A percentile compares a stretch with the other conserved stretches of the same genome.
phyloP scores from a whole-genome alignment of 1,140 invertebrate species.

The Drosophila dunni region DNA sequence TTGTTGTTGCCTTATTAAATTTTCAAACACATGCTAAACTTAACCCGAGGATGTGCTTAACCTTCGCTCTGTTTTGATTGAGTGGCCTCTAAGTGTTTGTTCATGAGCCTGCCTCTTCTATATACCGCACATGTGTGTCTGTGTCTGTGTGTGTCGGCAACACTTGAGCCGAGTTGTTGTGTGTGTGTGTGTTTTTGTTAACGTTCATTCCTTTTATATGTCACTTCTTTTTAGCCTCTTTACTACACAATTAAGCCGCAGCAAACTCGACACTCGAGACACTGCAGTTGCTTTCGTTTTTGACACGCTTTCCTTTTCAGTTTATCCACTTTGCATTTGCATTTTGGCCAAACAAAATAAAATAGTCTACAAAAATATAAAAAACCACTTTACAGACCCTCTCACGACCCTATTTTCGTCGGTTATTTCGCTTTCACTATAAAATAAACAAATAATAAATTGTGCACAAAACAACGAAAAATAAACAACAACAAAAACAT shows the following conservation, averaged over 20 bases:
- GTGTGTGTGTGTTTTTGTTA: slow-evolving; percentile 23
- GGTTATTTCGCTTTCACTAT: slow-evolving; percentile 4
- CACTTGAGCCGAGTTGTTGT: slow-evolving; percentile 15
- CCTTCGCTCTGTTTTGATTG: slow-evolving; percentile 81
- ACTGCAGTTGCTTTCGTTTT: slow-evolving; percentile 49
- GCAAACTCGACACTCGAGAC: slow-evolving; percentile 29
- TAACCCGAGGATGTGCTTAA: slow-evolving; percentile 80
- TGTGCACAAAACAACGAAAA: slow-evolving; percentile 20
- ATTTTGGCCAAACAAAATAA: slow-evolving; percentile 20
- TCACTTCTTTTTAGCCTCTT: slow-evolving; percentile 43
- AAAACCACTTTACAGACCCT: slow-evolving; percentile 30
- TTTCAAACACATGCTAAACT: slow-evolving; percentile 82
- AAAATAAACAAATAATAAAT: slow-evolving; percentile 49
- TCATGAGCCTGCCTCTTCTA: slow-evolving; percentile 55
- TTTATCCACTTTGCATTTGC: slow-evolving; percentile 48
- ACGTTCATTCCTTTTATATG: slow-evolving; percentile 40
- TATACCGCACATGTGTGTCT: slow-evolving; percentile 7
- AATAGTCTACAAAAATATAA: slow-evolving; percentile 25
- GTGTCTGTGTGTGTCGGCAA: slow-evolving; percentile 6
- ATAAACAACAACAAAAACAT: slow-evolving; percentile 34
- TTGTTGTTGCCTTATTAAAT: slow-evolving; percentile 72
- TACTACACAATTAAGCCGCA: slow-evolving; percentile 58
- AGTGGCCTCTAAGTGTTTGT: slow-evolving; percentile 76
- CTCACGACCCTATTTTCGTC: slow-evolving; percentile 10
- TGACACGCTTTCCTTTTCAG: slow-evolving; percentile 51